Evolutionary conservation across 2,888 invertebrate genomes (phyloP).

Genomic region (Drosophila mulleri): DNA sequence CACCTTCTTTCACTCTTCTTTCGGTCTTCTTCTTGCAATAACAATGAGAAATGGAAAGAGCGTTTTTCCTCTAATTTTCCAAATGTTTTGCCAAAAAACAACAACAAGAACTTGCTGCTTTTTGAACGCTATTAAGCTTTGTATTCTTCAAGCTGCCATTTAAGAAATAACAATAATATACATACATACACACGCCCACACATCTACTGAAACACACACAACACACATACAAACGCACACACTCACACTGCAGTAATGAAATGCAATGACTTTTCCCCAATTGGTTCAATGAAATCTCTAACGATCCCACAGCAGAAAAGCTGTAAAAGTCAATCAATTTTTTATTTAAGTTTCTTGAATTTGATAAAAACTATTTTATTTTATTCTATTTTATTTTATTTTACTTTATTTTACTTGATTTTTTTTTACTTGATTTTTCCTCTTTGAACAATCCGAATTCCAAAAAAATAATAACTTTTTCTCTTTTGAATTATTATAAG

Average conservation of each 20-base stretch:
- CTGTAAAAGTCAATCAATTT: slow-evolving; percentile 11
- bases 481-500: slow-evolving; percentile 59
- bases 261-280: slow-evolving; percentile 50
- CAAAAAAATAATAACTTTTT: slow-evolving; percentile 24
- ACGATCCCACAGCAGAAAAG: slow-evolving; percentile 16
- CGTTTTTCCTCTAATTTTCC: slow-evolving; percentile 6
- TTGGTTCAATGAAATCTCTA: slow-evolving; percentile 59
- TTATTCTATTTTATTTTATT: neutral
- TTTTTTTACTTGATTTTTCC: slow-evolving; percentile 9
- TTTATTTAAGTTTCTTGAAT: slow-evolving; percentile 18
- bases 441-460: slow-evolving; percentile 53
- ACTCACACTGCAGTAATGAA: slow-evolving; percentile 51
- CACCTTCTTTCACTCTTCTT: neutral
- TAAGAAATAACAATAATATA: slow-evolving; percentile 45
- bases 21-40: neutral
- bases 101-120: slow-evolving; percentile 31
- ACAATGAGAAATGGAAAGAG: neutral
- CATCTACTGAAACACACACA: neutral
- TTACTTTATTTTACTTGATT: too few relatives aligned
- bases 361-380: slow-evolving; percentile 8
- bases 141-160: slow-evolving; percentile 77
- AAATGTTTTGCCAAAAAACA: slow-evolving; percentile 2
- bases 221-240: slow-evolving; percentile 21
- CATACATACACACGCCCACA: slow-evolving; percentile 20
- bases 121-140: slow-evolving; percentile 47